Evolutionary conservation across 2,797 vertebrate species (phyloP).

Genomic region (Nannoperca obscura): DNA sequence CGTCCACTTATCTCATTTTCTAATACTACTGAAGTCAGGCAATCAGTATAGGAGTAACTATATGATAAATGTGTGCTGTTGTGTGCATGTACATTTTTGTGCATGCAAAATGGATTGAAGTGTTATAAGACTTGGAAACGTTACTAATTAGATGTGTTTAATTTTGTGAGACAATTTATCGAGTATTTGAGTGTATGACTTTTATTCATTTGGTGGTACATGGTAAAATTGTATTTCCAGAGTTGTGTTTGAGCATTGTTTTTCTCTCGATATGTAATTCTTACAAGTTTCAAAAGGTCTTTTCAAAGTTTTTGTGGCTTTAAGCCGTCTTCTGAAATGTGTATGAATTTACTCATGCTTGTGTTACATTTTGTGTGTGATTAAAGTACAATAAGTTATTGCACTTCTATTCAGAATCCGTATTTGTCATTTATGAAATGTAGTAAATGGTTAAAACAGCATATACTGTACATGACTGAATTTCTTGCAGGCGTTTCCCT

Average conservation of each 20-base stretch:
- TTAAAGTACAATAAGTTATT: constrained; percentile 92
- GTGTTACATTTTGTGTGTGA: constrained; percentile 81
- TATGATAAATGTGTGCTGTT: constrained; percentile 73
- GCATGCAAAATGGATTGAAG: constrained; percentile 75
- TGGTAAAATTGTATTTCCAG: constrained; percentile 53
- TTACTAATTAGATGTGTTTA: constrained; percentile 73
- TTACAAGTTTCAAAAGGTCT: constrained; percentile 38
- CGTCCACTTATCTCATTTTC: constrained; percentile 69
- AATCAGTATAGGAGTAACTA: constrained; percentile 81
- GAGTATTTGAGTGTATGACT: constrained; percentile 64
- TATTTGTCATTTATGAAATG: constrained; percentile 28
- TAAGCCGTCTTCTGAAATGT: constrained; percentile 77
- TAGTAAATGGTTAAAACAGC: not conserved
- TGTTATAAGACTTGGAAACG: constrained; percentile 69
- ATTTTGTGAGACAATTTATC: constrained; percentile 73
- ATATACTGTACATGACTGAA: not conserved
- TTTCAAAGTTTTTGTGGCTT: constrained; percentile 73
- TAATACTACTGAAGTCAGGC: constrained; percentile 89
- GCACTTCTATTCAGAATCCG: constrained; percentile 81
- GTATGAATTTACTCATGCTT: constrained; percentile 78
- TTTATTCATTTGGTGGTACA: constrained; percentile 51
- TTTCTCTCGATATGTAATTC: constrained; percentile 58
- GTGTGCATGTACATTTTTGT: constrained; percentile 76
- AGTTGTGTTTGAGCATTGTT: constrained; percentile 50
- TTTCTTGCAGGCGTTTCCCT: not conserved